A percentile compares a stretch with the other conserved stretches of the same genome.
Conservation (phyloP, 2,113 vertebrate genomes). For the Charina bottae region DNA sequence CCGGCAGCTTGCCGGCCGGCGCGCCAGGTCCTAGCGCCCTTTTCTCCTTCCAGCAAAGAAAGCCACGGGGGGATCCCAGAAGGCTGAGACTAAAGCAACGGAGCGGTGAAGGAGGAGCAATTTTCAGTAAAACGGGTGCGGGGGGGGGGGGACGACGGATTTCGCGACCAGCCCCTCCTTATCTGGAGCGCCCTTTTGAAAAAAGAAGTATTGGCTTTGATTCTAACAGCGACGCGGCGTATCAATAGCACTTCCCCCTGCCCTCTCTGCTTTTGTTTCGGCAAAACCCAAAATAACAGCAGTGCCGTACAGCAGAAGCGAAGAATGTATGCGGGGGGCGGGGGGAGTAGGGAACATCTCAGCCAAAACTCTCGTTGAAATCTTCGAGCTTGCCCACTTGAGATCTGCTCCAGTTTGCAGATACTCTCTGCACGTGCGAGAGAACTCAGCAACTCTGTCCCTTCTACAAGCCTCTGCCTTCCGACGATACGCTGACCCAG, state of each 20-base stretch:
- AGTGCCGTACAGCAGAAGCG: neutral
- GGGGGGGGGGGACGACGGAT: neutral
- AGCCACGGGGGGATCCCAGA: neutral
- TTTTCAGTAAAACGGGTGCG: neutral
- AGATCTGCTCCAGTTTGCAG: neutral
- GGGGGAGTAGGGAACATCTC: neutral
- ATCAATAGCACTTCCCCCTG: neutral
- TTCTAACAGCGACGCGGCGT: neutral
- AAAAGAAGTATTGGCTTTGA: neutral
- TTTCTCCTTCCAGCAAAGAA: neutral
- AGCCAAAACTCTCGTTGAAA: neutral
- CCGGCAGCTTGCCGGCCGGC: slow-evolving; percentile 40
- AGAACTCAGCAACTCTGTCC: neutral
- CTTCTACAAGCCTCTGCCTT: neutral
- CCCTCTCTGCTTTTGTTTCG: neutral
- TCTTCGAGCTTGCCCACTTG: neutral
- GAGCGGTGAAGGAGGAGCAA: neutral
- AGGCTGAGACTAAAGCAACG: neutral
- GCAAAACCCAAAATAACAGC: neutral
- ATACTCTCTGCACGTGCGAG: neutral
- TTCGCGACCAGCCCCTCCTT: no score
- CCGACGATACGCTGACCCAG: neutral
- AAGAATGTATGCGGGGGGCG: neutral
- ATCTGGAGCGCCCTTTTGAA: neutral
- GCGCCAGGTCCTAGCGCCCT: slow-evolving; percentile 72